Conservation (phyloP, 2,888 invertebrate species). For the Cheilosia vulpina region DNA sequence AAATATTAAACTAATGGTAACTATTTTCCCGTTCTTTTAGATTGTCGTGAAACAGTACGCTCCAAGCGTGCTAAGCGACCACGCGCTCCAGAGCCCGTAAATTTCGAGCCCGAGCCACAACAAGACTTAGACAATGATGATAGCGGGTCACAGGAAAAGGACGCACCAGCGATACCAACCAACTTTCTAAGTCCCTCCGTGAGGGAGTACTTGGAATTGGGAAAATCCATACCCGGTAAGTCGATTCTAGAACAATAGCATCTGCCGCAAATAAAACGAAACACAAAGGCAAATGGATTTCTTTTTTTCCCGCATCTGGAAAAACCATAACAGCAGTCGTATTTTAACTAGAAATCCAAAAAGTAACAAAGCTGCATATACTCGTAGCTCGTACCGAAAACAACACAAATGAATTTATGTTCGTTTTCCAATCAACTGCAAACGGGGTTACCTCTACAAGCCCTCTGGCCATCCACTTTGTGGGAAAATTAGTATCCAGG, state of each 20-base stretch:
- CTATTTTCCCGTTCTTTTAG: conserved; percentile 80
- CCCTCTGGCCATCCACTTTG: conserved; percentile 67
- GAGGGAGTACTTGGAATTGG: conserved; percentile 92
- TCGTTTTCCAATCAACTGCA: conserved; percentile 68
- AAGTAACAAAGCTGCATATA: conserved; percentile 12
- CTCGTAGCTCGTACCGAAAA: neutral
- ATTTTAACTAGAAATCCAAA: conserved; percentile 25
- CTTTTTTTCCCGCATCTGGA: neutral
- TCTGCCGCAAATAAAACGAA: neutral
- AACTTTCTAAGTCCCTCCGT: conserved; percentile 93
- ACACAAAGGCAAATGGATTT: neutral
- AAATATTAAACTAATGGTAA: neutral
- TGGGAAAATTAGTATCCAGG: conserved; percentile 65
- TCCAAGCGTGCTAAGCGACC: conserved; percentile 86
- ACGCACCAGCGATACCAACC: conserved; percentile 86
- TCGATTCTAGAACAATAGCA: conserved; percentile 25
- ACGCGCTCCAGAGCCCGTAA: conserved; percentile 85
- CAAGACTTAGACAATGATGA: conserved; percentile 83
- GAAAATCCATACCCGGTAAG: conserved; percentile 94
- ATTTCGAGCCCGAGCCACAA: conserved; percentile 83
- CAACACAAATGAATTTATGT: conserved; percentile 66
- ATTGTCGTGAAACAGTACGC: conserved; percentile 86
- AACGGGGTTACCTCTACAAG: neutral
- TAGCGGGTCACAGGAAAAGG: conserved; percentile 82
- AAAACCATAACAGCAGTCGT: neutral